Percentiles rank a stretch among this genome's conserved stretches.
These are phyloP conservation scores for Adoxophyes honmai DNA, from an alignment of 1,140 invertebrate species.

Conservation along the genomic window DNA sequence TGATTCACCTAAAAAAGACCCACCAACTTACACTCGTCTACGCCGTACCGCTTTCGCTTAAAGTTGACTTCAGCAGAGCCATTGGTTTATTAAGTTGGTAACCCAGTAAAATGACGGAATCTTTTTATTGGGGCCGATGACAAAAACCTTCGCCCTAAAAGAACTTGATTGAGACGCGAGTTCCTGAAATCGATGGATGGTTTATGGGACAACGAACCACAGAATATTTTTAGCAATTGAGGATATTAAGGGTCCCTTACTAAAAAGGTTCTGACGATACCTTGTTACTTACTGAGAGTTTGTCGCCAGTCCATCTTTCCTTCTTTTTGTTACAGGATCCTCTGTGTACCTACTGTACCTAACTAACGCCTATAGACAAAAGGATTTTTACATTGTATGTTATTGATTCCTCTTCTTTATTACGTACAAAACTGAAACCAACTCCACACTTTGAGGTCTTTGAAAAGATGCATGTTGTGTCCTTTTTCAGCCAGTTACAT, in stretches of 20 bases:
- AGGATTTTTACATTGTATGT: too few relatives aligned
- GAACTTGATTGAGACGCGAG: slow-evolving; percentile 19
- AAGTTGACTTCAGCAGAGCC: not conserved
- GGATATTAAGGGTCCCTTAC: not conserved
- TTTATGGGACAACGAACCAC: slow-evolving; percentile 17
- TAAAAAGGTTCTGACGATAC: too few relatives aligned
- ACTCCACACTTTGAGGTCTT: too few relatives aligned
- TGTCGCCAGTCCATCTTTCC: too few relatives aligned
- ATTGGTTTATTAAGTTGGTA: not conserved
- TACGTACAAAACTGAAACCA: too few relatives aligned
- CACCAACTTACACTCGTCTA: not conserved
- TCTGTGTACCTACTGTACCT: not conserved
- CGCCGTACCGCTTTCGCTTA: not conserved
- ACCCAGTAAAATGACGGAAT: slow-evolving; percentile 16
- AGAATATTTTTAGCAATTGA: not conserved
- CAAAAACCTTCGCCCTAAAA: slow-evolving; percentile 27
- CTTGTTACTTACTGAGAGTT: too few relatives aligned
- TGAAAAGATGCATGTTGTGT: too few relatives aligned
- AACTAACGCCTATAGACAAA: too few relatives aligned
- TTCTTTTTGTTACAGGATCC: not conserved
- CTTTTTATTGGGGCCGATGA: slow-evolving; percentile 22
- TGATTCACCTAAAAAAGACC: slow-evolving; percentile 45
- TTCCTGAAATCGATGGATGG: slow-evolving; percentile 22
- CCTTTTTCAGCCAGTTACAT: too few relatives aligned
- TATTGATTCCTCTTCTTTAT: too few relatives aligned